A percentile compares a stretch with the other conserved stretches of the same genome.
These are phyloP conservation scores for Mus spretus DNA, from an alignment of 2,797 vertebrate species.

Conservation along the genomic window DNA sequence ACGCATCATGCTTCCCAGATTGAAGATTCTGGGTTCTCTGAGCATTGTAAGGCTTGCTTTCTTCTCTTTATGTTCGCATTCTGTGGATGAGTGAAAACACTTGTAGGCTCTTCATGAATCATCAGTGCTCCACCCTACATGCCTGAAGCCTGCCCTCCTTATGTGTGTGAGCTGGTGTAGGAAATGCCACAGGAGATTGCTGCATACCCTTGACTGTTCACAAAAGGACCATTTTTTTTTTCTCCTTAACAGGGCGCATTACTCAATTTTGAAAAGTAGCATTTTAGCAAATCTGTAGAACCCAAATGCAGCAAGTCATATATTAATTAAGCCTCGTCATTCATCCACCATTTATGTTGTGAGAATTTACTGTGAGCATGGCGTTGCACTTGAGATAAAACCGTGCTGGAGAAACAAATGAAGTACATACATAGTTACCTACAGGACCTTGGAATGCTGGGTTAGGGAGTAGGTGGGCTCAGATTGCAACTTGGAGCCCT, in stretches of 20 bases:
- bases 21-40: not conserved
- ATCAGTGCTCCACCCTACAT: not conserved
- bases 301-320: not conserved
- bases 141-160: not conserved
- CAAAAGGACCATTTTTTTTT: not conserved
- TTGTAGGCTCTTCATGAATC: not conserved
- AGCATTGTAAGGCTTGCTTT: not conserved
- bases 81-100: not conserved
- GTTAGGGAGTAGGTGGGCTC: rapidly evolving
- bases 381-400: not conserved
- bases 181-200: not conserved
- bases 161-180: not conserved
- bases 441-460: too few relatives aligned
- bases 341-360: not conserved
- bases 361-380: not conserved
- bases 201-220: not conserved
- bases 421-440: not conserved
- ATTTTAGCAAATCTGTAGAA: slow-evolving; percentile 7
- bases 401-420: not conserved
- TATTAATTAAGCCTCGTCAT: not conserved
- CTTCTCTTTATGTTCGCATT: not conserved
- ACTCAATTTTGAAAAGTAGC: slow-evolving; percentile 12
- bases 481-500: not conserved
- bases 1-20: not conserved
- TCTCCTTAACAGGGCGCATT: not conserved